Percentiles rank a stretch among this genome's conserved stretches.
phyloP scores from a whole-genome alignment of 2,113 vertebrate genomes.

The Lycocorax pyrrhopterus region DNA sequence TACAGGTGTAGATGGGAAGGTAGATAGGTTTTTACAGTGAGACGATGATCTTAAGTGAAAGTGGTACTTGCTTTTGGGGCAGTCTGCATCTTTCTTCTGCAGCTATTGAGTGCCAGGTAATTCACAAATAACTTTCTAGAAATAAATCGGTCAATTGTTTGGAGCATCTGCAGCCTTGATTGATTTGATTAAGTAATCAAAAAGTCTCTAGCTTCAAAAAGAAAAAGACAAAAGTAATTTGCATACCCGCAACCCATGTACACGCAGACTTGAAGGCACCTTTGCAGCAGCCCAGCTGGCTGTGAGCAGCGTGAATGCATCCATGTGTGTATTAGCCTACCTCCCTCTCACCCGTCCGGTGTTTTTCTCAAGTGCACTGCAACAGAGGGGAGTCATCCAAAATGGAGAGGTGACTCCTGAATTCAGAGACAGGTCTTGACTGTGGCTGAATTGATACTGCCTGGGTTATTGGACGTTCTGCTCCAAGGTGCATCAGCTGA shows the following conservation, averaged over 20 bases:
- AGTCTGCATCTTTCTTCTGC: neutral
- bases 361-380: neutral
- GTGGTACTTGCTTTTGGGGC: neutral
- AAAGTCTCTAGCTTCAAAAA: neutral
- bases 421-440: neutral
- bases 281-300: neutral
- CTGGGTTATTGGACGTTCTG: neutral
- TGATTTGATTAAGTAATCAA: neutral
- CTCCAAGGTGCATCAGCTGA: neutral
- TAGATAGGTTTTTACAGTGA: neutral
- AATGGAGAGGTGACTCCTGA: neutral
- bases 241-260: neutral
- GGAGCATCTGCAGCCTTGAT: neutral
- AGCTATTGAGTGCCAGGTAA: neutral
- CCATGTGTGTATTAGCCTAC: fast-evolving
- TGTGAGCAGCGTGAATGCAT: neutral
- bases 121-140: neutral
- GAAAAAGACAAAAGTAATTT: neutral
- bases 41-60: neutral
- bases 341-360: fast-evolving
- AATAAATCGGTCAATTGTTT: neutral
- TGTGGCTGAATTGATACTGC: neutral
- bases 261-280: neutral
- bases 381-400: neutral
- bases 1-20: neutral